Evolutionary conservation across 1,140 invertebrate species (phyloP).

Genomic region (Bombus impatiens): DNA sequence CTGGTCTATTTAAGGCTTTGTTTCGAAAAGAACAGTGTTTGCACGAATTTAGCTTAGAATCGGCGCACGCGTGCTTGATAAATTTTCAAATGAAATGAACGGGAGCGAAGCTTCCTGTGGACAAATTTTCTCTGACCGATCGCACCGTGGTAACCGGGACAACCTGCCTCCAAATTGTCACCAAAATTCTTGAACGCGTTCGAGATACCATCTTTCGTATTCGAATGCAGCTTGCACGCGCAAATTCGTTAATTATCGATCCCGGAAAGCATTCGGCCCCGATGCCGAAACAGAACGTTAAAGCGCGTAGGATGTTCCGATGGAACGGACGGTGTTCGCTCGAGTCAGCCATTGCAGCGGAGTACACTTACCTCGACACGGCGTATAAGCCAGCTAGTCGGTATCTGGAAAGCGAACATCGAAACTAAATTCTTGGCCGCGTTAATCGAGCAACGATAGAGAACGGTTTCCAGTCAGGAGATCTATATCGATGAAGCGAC

Average conservation of each 20-base stretch:
- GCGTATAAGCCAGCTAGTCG: not conserved
- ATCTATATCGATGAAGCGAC: not conserved
- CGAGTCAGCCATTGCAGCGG: not conserved
- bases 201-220: too few relatives aligned
- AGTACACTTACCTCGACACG: not conserved
- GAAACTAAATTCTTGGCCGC: conserved; percentile 21
- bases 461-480: not conserved
- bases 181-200: too few relatives aligned
- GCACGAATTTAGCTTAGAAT: too few relatives aligned
- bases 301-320: not conserved
- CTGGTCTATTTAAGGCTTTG: too few relatives aligned
- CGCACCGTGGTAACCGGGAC: not conserved
- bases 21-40: too few relatives aligned
- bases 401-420: not conserved
- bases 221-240: not conserved
- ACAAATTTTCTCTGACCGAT: not conserved
- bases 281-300: not conserved
- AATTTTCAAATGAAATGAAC: too few relatives aligned
- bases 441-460: conserved; percentile 4
- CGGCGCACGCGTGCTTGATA: too few relatives aligned
- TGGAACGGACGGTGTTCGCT: not conserved
- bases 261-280: not conserved
- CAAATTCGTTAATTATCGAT: conserved; percentile 9
- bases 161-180: not conserved
- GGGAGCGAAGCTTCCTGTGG: too few relatives aligned